Evolutionary conservation across 92 coral and sea anemone species (phyloP).

Genomic region (Diadumene lineata): DNA sequence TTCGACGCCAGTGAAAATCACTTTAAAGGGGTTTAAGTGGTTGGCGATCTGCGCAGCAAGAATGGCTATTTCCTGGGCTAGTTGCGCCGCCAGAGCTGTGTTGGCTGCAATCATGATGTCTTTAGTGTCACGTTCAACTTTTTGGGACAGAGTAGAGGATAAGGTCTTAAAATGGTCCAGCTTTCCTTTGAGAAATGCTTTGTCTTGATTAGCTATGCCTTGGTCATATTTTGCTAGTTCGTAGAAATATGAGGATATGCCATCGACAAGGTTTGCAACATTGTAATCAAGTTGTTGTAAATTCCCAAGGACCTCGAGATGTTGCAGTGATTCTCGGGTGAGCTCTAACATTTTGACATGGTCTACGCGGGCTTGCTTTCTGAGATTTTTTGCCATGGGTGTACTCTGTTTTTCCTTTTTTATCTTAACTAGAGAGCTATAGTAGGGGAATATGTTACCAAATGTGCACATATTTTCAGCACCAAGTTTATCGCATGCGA

Average conservation of each 20-base stretch:
- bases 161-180: constrained; percentile 17
- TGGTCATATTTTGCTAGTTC: constrained; percentile 50
- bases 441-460: constrained; percentile 15
- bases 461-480: constrained; percentile 27
- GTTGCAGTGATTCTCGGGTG: constrained; percentile 32
- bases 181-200: constrained; percentile 30
- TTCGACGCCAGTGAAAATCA: constrained; percentile 49
- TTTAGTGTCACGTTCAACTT: constrained; percentile 23
- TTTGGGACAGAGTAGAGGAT: not conserved
- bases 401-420: constrained; percentile 29
- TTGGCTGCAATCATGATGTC: constrained; percentile 17
- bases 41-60: constrained; percentile 33
- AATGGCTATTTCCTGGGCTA: constrained; percentile 26
- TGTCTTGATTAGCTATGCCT: constrained; percentile 58
- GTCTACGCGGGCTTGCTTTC: constrained; percentile 38
- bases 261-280: constrained; percentile 24
- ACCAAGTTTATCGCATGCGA: constrained; percentile 35
- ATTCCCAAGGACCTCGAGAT: constrained; percentile 35
- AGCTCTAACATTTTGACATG: constrained; percentile 45
- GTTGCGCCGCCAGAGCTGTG: not conserved
- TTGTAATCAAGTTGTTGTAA: constrained; percentile 36
- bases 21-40: constrained; percentile 43
- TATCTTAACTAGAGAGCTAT: constrained; percentile 40
- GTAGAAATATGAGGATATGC: constrained; percentile 47
- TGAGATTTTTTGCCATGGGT: constrained; percentile 38